phyloP scores from a whole-genome alignment of 2,797 vertebrate genomes.

The Liparis tanakae region DNA sequence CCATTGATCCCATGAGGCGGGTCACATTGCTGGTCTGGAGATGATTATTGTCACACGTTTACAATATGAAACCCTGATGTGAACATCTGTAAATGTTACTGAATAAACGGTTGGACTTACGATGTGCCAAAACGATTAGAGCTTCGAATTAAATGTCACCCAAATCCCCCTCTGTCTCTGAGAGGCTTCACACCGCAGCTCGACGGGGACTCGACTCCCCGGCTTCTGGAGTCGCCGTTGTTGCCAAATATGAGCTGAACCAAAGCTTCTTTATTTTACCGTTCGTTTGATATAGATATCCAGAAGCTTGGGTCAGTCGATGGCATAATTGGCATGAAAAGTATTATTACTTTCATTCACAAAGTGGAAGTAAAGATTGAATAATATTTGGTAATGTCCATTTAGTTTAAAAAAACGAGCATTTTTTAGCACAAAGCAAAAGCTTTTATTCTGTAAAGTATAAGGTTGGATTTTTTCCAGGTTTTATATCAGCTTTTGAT shows the following conservation, averaged over 20 bases:
- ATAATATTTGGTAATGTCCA: too few species aligned
- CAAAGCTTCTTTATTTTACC: conserved; percentile 8
- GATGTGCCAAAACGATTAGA: not conserved
- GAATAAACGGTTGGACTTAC: not conserved
- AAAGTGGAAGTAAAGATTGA: too few species aligned
- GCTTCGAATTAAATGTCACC: conserved; percentile 9
- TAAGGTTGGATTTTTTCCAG: too few species aligned
- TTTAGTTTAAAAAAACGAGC: too few species aligned
- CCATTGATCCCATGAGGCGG: not conserved
- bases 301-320: not conserved
- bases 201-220: not conserved
- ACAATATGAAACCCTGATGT: not conserved
- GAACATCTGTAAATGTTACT: not conserved
- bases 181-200: not conserved
- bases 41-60: not conserved
- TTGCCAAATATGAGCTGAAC: not conserved
- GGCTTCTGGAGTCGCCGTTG: conserved; percentile 9
- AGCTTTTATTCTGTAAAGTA: too few species aligned
- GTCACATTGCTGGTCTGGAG: not conserved
- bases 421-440: too few species aligned
- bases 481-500: too few species aligned
- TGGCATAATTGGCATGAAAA: not conserved
- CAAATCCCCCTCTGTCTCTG: not conserved
- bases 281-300: not conserved
- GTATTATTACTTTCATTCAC: not conserved